Conservation (phyloP, 2,888 invertebrate species). For the Eumacrocentrus americanus region DNA sequence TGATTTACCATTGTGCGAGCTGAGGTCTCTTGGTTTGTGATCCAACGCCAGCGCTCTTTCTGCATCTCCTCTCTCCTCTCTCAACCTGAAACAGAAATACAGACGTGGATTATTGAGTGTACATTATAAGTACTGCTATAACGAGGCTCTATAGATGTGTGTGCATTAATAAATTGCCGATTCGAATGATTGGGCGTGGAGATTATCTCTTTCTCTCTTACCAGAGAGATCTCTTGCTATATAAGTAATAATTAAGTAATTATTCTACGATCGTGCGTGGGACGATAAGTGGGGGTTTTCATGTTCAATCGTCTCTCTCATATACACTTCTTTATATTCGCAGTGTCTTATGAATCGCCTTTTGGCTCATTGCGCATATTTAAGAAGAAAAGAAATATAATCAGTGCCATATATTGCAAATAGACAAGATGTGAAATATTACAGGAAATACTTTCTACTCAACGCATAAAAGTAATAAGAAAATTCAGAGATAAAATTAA, state of each 20-base stretch:
- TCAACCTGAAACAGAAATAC: conserved; percentile 73
- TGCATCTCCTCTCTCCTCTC: conserved; percentile 85
- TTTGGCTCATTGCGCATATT: conserved; percentile 21
- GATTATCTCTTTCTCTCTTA: conserved; percentile 32
- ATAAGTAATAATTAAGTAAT: conserved; percentile 56
- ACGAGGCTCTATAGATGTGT: background rate
- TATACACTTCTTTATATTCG: conserved; percentile 3
- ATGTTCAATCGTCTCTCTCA: conserved; percentile 26
- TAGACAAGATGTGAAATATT: background rate
- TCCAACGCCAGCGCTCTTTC: conserved; percentile 82
- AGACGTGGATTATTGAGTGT: conserved; percentile 13
- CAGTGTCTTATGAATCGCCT: conserved; percentile 3
- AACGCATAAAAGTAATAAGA: too few species aligned
- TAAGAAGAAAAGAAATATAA: conserved; percentile 12
- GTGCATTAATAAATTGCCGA: conserved; percentile 31
- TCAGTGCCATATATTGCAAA: background rate
- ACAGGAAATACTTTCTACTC: background rate
- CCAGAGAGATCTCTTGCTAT: conserved; percentile 15
- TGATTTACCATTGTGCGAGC: conserved; percentile 82
- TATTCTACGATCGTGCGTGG: conserved; percentile 53
- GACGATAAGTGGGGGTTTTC: conserved; percentile 53
- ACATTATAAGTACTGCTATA: conserved; percentile 7
- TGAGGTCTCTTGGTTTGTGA: conserved; percentile 83
- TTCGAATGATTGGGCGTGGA: conserved; percentile 41
- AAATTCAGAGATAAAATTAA: too few species aligned